Evolutionary conservation across 1,140 invertebrate species (phyloP).

Genomic region (Diabrotica undecimpunctata): DNA sequence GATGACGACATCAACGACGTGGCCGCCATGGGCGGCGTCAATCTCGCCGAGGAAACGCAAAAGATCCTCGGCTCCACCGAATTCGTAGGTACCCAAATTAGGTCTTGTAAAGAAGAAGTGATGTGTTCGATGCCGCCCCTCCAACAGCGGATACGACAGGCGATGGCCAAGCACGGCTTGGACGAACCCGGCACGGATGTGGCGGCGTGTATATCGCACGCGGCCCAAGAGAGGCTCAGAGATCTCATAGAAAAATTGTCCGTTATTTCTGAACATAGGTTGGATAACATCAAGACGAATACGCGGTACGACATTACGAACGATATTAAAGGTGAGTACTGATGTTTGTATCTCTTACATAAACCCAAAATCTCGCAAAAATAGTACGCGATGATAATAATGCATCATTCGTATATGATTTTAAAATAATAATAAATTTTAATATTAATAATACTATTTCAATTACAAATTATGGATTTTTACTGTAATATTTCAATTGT

Average conservation of each 20-base stretch:
- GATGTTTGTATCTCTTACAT: conserved; percentile 5
- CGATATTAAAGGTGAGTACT: conserved; percentile 70
- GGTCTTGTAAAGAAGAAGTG: conserved; percentile 93
- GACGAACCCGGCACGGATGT: conserved; percentile 87
- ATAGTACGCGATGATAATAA: too few relatives aligned
- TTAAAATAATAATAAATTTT: too few relatives aligned
- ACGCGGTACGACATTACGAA: conserved; percentile 82
- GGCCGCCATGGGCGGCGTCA: conserved; percentile 98
- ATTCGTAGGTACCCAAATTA: conserved; percentile 91
- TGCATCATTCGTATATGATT: too few relatives aligned
- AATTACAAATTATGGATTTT: too few relatives aligned
- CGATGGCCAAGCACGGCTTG: conserved; percentile 73
- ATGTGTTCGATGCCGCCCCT: conserved; percentile 78
- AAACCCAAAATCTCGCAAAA: background rate
- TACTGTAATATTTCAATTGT: too few relatives aligned
- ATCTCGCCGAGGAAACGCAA: conserved; percentile 93
- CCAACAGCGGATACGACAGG: conserved; percentile 67
- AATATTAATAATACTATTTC: too few relatives aligned
- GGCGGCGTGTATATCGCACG: conserved; percentile 88
- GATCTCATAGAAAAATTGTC: conserved; percentile 90
- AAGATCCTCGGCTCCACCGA: conserved; percentile 93
- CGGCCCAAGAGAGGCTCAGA: conserved; percentile 90
- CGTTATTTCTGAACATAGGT: conserved; percentile 89
- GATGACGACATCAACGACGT: conserved; percentile 98
- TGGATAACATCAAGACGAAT: conserved; percentile 87